Evolutionary conservation across 2,113 vertebrate genomes (phyloP).

Genomic region (Paralichthys olivaceus): DNA sequence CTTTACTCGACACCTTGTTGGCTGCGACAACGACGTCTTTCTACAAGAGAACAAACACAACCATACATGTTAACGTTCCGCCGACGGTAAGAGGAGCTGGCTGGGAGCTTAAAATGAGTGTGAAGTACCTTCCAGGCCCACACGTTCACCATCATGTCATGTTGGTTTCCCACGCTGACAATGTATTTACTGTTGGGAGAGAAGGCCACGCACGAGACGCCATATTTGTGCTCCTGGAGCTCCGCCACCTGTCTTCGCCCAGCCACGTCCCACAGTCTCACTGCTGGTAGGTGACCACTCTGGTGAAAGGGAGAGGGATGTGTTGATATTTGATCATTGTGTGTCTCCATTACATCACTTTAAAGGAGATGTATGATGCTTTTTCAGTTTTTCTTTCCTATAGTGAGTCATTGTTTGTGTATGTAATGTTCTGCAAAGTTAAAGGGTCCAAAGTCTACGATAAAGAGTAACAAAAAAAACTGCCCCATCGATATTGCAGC

Average conservation of each 20-base stretch:
- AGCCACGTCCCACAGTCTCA: constrained; percentile 92
- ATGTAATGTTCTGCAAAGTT: too few species aligned
- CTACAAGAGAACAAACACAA: constrained; percentile 72
- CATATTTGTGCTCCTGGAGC: constrained; percentile 93
- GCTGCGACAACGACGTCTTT: constrained; percentile 92
- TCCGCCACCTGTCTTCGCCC: constrained; percentile 89
- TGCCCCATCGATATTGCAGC: too few species aligned
- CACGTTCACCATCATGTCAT: constrained; percentile 97
- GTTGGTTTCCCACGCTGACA: constrained; percentile 96
- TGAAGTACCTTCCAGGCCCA: constrained; percentile 94
- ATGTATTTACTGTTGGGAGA: constrained; percentile 94
- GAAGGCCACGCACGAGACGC: constrained; percentile 93
- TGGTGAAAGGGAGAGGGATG: constrained; percentile 21
- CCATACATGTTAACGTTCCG: background rate
- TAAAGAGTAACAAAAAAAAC: too few species aligned
- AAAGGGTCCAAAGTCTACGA: too few species aligned
- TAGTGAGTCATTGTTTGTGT: too few species aligned
- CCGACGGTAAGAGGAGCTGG: background rate
- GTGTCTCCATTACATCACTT: background rate
- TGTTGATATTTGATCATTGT: background rate
- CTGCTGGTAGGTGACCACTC: constrained; percentile 94
- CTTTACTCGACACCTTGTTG: constrained; percentile 97
- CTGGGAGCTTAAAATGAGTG: background rate
- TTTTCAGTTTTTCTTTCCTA: too few species aligned
- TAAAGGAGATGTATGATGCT: too few species aligned